These are phyloP conservation scores for Neolamprologus ventralis DNA, from an alignment of 2,113 vertebrate genomes.

Conservation along the genomic window DNA sequence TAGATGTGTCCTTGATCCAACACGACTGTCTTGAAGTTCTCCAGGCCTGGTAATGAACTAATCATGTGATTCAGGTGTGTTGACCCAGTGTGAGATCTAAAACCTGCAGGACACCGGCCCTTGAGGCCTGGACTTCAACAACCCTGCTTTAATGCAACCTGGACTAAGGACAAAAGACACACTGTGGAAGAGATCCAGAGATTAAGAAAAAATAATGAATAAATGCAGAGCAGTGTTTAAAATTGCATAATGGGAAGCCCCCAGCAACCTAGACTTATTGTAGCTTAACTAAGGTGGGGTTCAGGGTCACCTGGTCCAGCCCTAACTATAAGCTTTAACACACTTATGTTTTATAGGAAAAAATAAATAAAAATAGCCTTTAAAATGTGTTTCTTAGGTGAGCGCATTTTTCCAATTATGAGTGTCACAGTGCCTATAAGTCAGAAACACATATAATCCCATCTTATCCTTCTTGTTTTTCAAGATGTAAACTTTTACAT, in stretches of 20 bases:
- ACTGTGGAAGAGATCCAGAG: neutral
- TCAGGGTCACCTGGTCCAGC: neutral
- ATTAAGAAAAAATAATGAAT: neutral
- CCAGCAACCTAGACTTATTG: neutral
- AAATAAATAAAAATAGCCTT: neutral
- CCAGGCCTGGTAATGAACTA: neutral
- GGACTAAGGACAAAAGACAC: neutral
- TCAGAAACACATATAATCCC: neutral
- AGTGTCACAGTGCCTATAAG: neutral
- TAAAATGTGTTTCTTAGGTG: neutral
- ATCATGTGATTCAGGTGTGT: neutral
- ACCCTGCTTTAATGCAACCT: neutral
- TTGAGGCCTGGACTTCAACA: neutral
- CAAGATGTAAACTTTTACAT: neutral
- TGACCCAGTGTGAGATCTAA: neutral
- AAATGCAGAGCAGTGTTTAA: neutral
- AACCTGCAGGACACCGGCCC: neutral
- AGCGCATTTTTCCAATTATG: neutral
- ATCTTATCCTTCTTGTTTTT: neutral
- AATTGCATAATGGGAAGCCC: neutral
- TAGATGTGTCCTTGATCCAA: neutral
- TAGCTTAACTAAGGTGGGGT: neutral
- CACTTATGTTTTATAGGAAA: no score
- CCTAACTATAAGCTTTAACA: neutral
- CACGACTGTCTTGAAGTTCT: neutral